A percentile compares a stretch with the other conserved stretches of the same genome.
Conservation (phyloP, 2,888 invertebrate species). For the Stenotaenia linearis region DNA sequence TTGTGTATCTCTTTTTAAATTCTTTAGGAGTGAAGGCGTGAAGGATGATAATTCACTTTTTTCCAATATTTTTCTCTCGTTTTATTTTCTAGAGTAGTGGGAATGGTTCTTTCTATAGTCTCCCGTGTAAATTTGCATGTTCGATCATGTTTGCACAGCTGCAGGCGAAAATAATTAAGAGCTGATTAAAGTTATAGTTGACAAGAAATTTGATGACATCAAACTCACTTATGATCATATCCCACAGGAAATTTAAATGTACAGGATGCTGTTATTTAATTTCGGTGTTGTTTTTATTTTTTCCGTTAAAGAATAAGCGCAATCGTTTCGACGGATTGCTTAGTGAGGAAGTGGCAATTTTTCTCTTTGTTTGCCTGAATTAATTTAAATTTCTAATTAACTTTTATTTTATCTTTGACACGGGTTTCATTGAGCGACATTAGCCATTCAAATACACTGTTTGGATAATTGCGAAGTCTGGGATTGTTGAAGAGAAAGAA, state of each 20-base stretch:
- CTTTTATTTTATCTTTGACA: too few species aligned
- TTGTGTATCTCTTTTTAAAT: neutral
- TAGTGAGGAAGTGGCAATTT: too few species aligned
- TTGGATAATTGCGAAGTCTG: too few species aligned
- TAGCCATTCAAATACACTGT: too few species aligned
- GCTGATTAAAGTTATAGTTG: conserved; percentile 10
- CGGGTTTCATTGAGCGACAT: too few species aligned
- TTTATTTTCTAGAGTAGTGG: neutral
- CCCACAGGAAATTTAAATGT: conserved; percentile 5
- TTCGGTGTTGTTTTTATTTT: neutral
- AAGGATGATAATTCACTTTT: neutral
- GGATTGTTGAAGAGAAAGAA: too few species aligned
- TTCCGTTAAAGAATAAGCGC: neutral
- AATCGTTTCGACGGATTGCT: too few species aligned
- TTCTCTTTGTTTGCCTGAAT: too few species aligned
- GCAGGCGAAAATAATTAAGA: conserved; percentile 24
- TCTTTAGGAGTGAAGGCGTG: neutral
- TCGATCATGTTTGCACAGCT: conserved; percentile 26
- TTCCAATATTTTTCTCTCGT: neutral
- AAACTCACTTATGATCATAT: conserved; percentile 1
- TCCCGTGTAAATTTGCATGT: neutral
- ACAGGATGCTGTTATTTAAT: neutral
- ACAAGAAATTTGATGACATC: conserved; percentile 20
- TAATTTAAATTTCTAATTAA: too few species aligned
- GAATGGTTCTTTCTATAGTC: neutral